Conservation (phyloP, 2,888 invertebrate species). For the Dynastes maya region DNA sequence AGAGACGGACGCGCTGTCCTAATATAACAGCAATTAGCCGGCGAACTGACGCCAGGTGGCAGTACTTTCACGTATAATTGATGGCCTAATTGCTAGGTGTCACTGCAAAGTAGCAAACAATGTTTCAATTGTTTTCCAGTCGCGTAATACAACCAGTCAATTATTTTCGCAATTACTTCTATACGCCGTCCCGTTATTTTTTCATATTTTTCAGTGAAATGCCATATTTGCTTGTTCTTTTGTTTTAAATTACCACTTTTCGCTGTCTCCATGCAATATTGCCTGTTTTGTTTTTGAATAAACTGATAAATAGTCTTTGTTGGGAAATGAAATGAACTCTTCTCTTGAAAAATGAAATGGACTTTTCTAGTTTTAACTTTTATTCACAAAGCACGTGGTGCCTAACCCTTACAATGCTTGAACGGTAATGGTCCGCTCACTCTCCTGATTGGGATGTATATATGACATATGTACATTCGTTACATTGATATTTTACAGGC, state of each 20-base stretch:
- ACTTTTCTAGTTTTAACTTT: too few species aligned
- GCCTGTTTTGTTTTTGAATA: too few species aligned
- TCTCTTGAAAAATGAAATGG: too few species aligned
- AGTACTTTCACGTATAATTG: conserved; percentile 51
- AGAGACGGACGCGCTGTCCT: conserved; percentile 24
- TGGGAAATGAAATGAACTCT: too few species aligned
- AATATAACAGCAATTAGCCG: conserved; percentile 49
- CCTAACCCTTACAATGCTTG: too few species aligned
- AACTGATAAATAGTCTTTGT: not conserved
- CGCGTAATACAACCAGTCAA: conserved; percentile 42
- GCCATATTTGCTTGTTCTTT: not conserved
- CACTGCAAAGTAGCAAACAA: conserved; percentile 52
- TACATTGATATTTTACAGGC: too few species aligned
- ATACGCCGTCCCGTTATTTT: conserved; percentile 12
- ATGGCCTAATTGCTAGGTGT: conserved; percentile 52
- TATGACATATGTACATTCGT: too few species aligned
- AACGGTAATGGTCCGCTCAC: too few species aligned
- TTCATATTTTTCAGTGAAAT: conserved; percentile 2
- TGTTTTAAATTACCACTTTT: not conserved
- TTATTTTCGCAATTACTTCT: conserved; percentile 46
- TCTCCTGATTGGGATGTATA: too few species aligned
- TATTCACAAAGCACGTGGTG: too few species aligned
- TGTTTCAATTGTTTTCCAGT: conserved; percentile 52
- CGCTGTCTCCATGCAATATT: too few species aligned
- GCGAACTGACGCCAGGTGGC: conserved; percentile 47